These are phyloP conservation scores for Pogona vitticeps DNA, from an alignment of 2,113 vertebrate species.

Conservation along the genomic window DNA sequence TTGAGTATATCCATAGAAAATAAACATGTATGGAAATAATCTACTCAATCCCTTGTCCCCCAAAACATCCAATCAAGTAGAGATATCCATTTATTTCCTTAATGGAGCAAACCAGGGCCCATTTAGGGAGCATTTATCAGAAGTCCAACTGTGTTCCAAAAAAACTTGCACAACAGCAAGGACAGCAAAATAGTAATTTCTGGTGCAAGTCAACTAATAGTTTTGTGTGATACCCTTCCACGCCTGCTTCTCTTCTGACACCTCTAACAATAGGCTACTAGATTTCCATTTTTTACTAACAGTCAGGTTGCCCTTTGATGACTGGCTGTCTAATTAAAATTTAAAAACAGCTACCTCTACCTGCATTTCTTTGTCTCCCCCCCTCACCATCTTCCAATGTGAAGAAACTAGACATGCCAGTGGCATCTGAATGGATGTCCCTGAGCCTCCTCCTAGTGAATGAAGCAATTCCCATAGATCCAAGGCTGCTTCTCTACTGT, in stretches of 20 bases:
- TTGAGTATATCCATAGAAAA: not conserved
- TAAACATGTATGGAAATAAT: not conserved
- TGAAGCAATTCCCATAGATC: not conserved
- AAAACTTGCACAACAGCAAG: not conserved
- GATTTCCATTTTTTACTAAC: too few relatives aligned
- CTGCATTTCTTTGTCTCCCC: not conserved
- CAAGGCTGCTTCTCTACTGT: not conserved
- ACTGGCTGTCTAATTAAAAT: too few relatives aligned
- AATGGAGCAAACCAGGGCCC: not conserved
- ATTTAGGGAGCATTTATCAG: not conserved
- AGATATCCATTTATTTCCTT: not conserved
- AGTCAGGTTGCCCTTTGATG: too few relatives aligned
- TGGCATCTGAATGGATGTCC: not conserved
- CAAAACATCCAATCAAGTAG: not conserved
- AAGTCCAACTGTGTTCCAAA: not conserved
- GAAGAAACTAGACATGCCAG: not conserved
- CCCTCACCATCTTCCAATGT: not conserved
- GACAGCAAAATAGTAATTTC: not conserved
- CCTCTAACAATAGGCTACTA: too few relatives aligned
- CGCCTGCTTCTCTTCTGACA: too few relatives aligned
- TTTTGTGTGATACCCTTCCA: too few relatives aligned
- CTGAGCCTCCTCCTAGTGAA: not conserved
- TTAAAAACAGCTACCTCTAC: not conserved
- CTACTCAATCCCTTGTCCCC: not conserved
- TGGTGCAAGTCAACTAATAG: too few relatives aligned